phyloP scores from a whole-genome alignment of 1,140 invertebrate species.

The Mactra quadrangularis region DNA sequence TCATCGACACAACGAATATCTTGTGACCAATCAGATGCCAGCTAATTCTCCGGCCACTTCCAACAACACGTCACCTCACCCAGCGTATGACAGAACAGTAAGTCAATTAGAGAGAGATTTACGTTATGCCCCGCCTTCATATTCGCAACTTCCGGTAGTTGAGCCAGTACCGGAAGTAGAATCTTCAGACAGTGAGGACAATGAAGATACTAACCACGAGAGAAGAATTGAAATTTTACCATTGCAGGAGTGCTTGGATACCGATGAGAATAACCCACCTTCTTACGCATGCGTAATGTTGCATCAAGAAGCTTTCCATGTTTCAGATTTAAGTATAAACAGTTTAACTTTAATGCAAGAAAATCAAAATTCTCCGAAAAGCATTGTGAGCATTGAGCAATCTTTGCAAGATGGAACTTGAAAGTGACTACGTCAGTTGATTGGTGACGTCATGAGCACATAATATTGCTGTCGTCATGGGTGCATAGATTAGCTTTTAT shows the following conservation, averaged over 20 bases:
- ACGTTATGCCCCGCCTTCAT: conserved; percentile 48
- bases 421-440: too few species aligned
- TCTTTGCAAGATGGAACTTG: too few species aligned
- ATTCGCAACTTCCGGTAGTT: conserved; percentile 39
- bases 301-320: conserved; percentile 30
- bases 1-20: not conserved
- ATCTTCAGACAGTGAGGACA: not conserved
- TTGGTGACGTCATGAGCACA: too few species aligned
- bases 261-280: conserved; percentile 42
- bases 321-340: conserved; percentile 24
- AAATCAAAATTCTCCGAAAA: too few species aligned
- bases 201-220: not conserved
- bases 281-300: conserved; percentile 57
- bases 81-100: conserved; percentile 9
- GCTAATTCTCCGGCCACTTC: not conserved
- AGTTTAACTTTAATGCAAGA: too few species aligned
- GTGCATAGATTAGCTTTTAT: too few species aligned
- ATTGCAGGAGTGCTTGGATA: conserved; percentile 4
- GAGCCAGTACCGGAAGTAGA: conserved; percentile 6
- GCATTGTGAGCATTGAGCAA: too few species aligned
- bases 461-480: too few species aligned
- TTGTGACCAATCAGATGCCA: not conserved
- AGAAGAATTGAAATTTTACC: not conserved
- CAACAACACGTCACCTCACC: not conserved
- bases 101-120: conserved; percentile 41